Evolutionary conservation across 2,113 vertebrate species (phyloP).

Genomic region (Marmota monax): DNA sequence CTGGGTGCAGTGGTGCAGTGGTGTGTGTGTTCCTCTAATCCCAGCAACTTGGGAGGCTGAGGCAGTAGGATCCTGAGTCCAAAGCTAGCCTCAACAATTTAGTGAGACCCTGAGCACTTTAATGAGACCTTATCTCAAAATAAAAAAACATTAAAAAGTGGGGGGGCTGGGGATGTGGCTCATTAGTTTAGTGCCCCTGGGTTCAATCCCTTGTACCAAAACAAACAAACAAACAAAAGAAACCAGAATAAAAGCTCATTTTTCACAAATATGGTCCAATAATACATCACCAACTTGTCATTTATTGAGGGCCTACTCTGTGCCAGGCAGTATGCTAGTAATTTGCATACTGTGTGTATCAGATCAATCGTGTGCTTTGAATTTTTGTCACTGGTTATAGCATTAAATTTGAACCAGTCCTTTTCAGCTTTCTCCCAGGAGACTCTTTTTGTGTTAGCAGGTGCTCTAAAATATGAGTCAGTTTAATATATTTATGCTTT

Average conservation of each 20-base stretch:
- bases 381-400: background rate
- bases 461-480: background rate
- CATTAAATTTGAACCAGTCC: background rate
- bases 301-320: background rate
- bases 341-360: background rate
- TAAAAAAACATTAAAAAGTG: no score
- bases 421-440: slow-evolving; percentile 42
- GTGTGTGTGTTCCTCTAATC: no score
- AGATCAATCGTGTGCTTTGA: background rate
- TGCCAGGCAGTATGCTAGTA: background rate
- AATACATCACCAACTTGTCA: background rate
- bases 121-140: no score
- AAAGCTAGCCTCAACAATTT: no score
- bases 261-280: background rate
- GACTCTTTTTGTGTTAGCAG: slow-evolving; percentile 6
- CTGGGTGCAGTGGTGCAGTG: no score
- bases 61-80: no score
- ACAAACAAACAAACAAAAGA: background rate
- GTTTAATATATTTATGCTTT: background rate
- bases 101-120: no score
- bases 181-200: no score
- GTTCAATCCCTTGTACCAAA: no score
- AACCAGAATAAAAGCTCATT: background rate
- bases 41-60: no score
- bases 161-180: no score